Evolutionary conservation across 1,140 invertebrate genomes (phyloP), one percentile per base, ranked within the genome.

Genomic region (Maconellicoccus hirsutus): DNA sequence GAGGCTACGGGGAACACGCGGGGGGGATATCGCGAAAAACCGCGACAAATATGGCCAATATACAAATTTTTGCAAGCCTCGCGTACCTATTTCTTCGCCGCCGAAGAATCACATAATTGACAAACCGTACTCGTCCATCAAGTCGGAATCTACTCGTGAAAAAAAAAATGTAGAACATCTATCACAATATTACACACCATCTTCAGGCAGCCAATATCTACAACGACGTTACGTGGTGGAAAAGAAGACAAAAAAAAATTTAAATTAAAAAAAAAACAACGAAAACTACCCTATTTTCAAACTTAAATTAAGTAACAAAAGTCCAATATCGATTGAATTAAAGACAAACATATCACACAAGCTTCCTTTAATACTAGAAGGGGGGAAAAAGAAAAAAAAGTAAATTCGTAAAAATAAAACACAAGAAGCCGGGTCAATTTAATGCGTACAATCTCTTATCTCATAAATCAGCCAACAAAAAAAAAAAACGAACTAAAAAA

Each of bases 311-410:
- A 52, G 42, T 52, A 52, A 52, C 42, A 52, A 52, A 52, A 52
- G 42, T 52, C 42, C 42, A 52, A 52, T 52, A 52, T 52, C 42
- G 42, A 52, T 52, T 52, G 42, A 52, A 52, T 52, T 52, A 8
- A 52, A 52, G 42, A 52, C 42, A 52, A 52, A 52, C 42, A 52
- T 52, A 52, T 52, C 42, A 52, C 42, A 52, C 42, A 52, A 52
- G 42, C 42, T 52, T 52, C 42, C 42, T 52, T 52, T 52, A 52
- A 52, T 52, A 52, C 42, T 52, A 52, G 42, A 52, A 16, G n/a
- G n/a, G n/a, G n/a, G n/a, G n/a, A 52, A 52, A 52, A 19, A 52
- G n/a, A 52, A 52, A 52, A 52, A 52, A 52, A 33, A 33, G 12
- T 33, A 33, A 33, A 33, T 33, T 12, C 42, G 42, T 52, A 52